phyloP scores from a whole-genome alignment of 2,113 vertebrate genomes.

The Rhipidura dahli region DNA sequence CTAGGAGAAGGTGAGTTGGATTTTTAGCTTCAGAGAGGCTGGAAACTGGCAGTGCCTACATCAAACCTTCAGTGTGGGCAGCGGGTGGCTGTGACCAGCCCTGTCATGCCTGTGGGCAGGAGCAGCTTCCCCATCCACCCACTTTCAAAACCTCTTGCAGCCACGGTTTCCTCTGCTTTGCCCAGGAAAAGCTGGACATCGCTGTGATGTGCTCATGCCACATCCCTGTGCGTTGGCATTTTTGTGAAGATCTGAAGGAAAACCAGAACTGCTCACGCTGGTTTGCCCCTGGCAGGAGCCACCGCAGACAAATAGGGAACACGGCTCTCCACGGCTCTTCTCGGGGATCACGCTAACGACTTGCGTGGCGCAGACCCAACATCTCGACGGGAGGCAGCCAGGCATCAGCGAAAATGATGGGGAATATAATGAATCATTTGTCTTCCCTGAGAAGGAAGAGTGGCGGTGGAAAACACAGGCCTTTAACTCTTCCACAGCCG shows the following conservation, averaged over 20 bases:
- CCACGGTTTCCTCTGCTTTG: neutral
- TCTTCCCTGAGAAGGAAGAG: conserved; percentile 41
- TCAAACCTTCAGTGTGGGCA: rapidly evolving
- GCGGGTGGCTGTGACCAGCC: rapidly evolving
- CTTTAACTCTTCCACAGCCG: conserved; percentile 18
- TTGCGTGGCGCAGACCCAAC: conserved; percentile 6
- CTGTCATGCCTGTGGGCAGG: rapidly evolving
- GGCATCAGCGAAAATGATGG: conserved; percentile 48
- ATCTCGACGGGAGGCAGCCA: conserved; percentile 36
- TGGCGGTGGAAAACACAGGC: neutral
- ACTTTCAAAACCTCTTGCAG: neutral
- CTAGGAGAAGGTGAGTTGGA: neutral
- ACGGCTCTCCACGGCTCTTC: neutral
- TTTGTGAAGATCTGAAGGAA: neutral
- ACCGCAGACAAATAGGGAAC: neutral
- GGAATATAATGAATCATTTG: conserved; percentile 56
- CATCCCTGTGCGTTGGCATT: neutral
- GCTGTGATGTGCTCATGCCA: neutral
- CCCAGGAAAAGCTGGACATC: neutral
- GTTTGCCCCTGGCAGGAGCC: conserved; percentile 24
- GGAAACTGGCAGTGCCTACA: neutral
- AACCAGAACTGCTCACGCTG: neutral
- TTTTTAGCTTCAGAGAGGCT: neutral
- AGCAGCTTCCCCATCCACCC: neutral
- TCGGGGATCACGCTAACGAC: neutral